Conservation (phyloP, 1,140 invertebrate genomes). For the Holotrichia oblita region DNA sequence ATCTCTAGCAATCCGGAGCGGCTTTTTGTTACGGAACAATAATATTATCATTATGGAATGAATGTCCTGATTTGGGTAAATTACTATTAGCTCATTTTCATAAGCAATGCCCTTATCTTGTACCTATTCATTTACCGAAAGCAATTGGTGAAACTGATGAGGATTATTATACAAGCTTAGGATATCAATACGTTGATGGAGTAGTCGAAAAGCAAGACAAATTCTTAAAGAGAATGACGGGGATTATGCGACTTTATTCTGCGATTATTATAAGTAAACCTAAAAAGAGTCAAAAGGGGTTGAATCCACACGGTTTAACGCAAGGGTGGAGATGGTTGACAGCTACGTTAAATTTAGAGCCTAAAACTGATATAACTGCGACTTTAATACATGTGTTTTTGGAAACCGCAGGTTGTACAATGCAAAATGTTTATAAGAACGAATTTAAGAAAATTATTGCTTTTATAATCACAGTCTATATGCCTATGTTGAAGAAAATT, state of each 20-base stretch:
- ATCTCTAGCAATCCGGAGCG: constrained; percentile 82
- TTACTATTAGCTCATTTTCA: constrained; percentile 82
- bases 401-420: constrained; percentile 75
- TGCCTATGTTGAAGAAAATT: constrained; percentile 69
- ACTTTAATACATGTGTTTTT: constrained; percentile 83
- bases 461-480: constrained; percentile 72
- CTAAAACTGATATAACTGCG: constrained; percentile 78
- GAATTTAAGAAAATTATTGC: constrained; percentile 83
- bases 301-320: constrained; percentile 75
- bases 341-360: constrained; percentile 78
- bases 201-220: constrained; percentile 82
- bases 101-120: constrained; percentile 80
- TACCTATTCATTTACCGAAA: constrained; percentile 80
- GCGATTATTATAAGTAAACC: constrained; percentile 78
- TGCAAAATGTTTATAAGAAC: constrained; percentile 74
- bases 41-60: constrained; percentile 78
- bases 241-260: constrained; percentile 80
- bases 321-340: constrained; percentile 87
- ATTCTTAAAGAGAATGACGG: constrained; percentile 85
- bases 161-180: constrained; percentile 75
- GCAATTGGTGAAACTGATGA: constrained; percentile 73
- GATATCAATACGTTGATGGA: constrained; percentile 71
- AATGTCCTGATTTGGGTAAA: constrained; percentile 81
- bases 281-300: constrained; percentile 64
- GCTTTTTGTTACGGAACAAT: constrained; percentile 86